phyloP scores from a whole-genome alignment of 2,113 vertebrate genomes.

The Bostrychus sinensis region DNA sequence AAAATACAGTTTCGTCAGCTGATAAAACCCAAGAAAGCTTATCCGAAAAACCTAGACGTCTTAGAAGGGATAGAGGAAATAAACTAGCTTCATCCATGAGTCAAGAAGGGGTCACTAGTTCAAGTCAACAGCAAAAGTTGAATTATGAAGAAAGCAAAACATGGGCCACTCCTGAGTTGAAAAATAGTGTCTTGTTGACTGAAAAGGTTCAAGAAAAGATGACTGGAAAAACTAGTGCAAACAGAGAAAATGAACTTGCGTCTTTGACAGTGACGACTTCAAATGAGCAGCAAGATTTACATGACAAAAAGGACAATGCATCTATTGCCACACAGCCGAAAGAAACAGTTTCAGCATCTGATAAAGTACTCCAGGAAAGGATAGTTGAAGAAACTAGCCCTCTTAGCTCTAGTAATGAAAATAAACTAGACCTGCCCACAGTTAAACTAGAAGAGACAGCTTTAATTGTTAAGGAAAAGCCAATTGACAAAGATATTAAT shows the following conservation, averaged over 20 bases:
- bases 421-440: slow-evolving; percentile 15
- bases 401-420: neutral
- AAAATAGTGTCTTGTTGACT: neutral
- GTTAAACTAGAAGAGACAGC: slow-evolving; percentile 5
- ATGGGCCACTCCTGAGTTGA: neutral
- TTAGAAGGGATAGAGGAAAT: neutral
- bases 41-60: neutral
- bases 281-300: neutral
- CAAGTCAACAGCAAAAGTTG: neutral
- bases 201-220: neutral
- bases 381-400: neutral
- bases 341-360: neutral
- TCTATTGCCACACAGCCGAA: neutral
- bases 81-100: neutral
- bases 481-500: neutral
- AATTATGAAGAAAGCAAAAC: neutral
- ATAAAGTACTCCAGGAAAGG: no score
- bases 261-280: neutral
- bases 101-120: neutral
- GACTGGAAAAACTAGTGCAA: neutral
- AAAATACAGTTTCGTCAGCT: neutral
- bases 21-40: neutral
- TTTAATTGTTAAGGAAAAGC: neutral
- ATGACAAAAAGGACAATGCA: neutral
- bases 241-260: neutral